A percentile compares a stretch with the other conserved stretches of the same genome.
These are phyloP conservation scores for Leontocebus nigricollis DNA, from an alignment of 2,797 vertebrate species.

Conservation along the genomic window DNA sequence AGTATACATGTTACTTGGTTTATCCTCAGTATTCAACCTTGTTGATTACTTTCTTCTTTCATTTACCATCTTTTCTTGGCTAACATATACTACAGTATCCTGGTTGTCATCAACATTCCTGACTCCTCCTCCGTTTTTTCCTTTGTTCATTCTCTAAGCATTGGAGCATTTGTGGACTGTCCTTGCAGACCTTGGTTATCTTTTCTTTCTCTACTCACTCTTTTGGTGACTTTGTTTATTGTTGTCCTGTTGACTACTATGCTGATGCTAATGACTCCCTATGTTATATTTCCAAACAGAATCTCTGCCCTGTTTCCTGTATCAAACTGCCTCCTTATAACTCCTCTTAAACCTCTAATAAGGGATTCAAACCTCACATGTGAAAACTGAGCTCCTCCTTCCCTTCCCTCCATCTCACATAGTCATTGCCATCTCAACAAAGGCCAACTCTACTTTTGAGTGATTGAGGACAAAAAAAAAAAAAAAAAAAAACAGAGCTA, in stretches of 20 bases:
- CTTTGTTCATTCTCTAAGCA: neutral
- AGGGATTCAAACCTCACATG: neutral
- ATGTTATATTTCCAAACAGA: neutral
- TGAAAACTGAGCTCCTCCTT: neutral
- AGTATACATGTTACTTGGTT: neutral
- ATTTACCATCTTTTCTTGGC: neutral
- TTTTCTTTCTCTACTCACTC: no score
- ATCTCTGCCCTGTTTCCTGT: neutral
- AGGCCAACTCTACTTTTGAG: neutral
- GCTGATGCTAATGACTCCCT: neutral
- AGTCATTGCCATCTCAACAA: neutral
- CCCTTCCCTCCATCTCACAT: neutral
- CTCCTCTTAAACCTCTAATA: neutral
- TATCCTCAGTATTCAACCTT: neutral
- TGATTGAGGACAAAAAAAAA: neutral
- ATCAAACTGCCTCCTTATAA: neutral
- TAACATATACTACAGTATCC: neutral
- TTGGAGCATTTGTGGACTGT: neutral
- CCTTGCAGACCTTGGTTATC: neutral
- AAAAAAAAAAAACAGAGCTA: neutral
- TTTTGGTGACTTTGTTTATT: neutral
- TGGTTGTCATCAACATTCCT: neutral
- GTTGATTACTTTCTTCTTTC: neutral
- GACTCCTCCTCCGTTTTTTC: no score
- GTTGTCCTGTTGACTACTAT: neutral